Percentiles rank a stretch among this genome's conserved stretches.
Evolutionary conservation across 1,140 invertebrate species (phyloP).

Genomic region (Uloborus diversus): DNA sequence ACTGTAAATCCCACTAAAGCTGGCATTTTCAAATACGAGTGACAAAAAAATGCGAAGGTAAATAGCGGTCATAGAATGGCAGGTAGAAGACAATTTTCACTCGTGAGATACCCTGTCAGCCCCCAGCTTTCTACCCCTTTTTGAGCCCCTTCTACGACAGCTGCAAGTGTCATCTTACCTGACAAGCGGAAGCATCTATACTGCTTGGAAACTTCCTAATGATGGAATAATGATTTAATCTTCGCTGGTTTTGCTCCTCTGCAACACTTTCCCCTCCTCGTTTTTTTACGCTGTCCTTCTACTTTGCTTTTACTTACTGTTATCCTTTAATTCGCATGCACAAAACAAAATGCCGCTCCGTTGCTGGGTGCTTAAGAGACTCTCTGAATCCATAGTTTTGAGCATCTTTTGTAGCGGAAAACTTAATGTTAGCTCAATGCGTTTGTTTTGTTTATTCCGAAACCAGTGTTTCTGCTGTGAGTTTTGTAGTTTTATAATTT

Average conservation of each 20-base stretch:
- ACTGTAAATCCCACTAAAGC: conserved; percentile 36
- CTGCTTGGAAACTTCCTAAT: conserved; percentile 39
- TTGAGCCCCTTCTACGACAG: conserved; percentile 50
- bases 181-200: conserved; percentile 51
- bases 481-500: too few species aligned
- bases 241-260: conserved; percentile 47
- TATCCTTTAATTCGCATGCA: conserved; percentile 49
- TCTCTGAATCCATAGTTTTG: too few species aligned
- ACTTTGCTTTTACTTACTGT: conserved; percentile 31
- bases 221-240: conserved; percentile 57
- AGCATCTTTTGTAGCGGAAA: too few species aligned
- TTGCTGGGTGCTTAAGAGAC: conserved; percentile 18
- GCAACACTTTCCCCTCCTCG: not conserved
- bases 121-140: conserved; percentile 27
- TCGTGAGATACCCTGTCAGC: conserved; percentile 40
- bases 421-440: too few species aligned
- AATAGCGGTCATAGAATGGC: conserved; percentile 51
- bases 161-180: conserved; percentile 45
- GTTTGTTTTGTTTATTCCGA: too few species aligned
- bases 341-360: conserved; percentile 35
- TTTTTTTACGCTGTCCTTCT: conserved; percentile 14
- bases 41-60: conserved; percentile 40
- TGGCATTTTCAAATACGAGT: conserved; percentile 13
- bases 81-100: conserved; percentile 55
- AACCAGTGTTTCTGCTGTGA: too few species aligned